Conservation (phyloP, 2,113 vertebrate species). For the Rhea americana region DNA sequence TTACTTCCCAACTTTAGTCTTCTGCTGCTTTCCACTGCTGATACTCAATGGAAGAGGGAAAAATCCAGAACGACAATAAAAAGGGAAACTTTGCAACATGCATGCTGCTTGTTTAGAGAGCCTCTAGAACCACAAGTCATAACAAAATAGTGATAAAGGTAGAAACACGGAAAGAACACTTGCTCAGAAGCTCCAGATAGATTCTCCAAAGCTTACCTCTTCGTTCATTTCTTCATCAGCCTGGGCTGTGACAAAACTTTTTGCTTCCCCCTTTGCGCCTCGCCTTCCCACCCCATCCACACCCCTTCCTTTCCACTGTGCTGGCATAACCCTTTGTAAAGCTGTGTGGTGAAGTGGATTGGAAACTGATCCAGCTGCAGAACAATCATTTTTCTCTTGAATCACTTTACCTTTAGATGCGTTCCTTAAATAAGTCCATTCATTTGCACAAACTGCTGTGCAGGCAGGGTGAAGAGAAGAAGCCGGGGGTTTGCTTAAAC, state of each 20-base stretch:
- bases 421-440: neutral
- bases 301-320: neutral
- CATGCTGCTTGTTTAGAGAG: fast-evolving
- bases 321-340: neutral
- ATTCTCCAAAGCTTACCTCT: neutral
- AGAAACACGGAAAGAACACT: neutral
- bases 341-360: fast-evolving
- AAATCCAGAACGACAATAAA: neutral
- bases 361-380: neutral
- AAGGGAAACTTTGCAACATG: neutral
- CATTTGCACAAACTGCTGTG: neutral
- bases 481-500: neutral
- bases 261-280: neutral
- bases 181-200: neutral
- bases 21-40: neutral
- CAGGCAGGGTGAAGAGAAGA: neutral
- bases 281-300: neutral
- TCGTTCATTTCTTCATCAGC: neutral
- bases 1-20: neutral
- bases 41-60: neutral
- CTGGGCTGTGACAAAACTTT: neutral
- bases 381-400: neutral
- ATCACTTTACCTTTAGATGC: neutral
- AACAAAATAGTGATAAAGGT: neutral
- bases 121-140: neutral